These are phyloP conservation scores for Drosophila mauritiana DNA, from an alignment of 1,140 invertebrate genomes.

Conservation along the genomic window DNA sequence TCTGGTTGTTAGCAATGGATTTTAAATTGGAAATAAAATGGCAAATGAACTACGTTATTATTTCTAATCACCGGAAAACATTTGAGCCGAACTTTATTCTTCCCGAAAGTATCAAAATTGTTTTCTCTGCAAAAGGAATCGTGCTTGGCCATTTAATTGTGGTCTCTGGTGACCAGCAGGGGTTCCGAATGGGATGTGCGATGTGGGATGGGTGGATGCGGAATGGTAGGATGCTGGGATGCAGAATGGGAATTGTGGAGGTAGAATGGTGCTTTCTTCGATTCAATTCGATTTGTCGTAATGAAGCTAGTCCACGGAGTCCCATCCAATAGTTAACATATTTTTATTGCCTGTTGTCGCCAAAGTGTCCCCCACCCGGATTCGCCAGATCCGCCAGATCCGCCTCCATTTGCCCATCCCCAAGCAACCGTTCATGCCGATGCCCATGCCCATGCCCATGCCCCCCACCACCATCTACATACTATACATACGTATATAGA, in stretches of 20 bases:
- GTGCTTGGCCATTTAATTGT: constrained; percentile 65
- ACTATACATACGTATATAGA: neutral
- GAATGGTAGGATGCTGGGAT: too few species aligned
- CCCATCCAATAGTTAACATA: constrained; percentile 67
- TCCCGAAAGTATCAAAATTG: neutral
- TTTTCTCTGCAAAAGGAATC: constrained; percentile 23
- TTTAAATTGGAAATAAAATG: too few species aligned
- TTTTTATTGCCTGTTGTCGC: constrained; percentile 70
- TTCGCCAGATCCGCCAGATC: neutral
- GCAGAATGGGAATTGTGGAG: too few species aligned
- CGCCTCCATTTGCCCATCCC: constrained; percentile 12
- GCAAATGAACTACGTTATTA: too few species aligned
- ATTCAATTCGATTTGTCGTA: constrained; percentile 67
- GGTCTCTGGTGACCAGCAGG: constrained; percentile 35
- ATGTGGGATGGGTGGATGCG: neutral
- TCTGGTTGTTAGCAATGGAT: too few species aligned
- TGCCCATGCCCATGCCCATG: too few species aligned
- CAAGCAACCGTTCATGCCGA: neutral
- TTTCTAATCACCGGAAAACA: too few species aligned
- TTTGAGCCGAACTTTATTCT: too few species aligned
- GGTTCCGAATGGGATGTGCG: neutral
- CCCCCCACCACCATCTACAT: too few species aligned
- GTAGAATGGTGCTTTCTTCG: constrained; percentile 40
- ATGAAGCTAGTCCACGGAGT: constrained; percentile 59
- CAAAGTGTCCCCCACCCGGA: constrained; percentile 42